Conservation (phyloP, 2,113 vertebrate genomes). For the Chiloscyllium plagiosum region DNA sequence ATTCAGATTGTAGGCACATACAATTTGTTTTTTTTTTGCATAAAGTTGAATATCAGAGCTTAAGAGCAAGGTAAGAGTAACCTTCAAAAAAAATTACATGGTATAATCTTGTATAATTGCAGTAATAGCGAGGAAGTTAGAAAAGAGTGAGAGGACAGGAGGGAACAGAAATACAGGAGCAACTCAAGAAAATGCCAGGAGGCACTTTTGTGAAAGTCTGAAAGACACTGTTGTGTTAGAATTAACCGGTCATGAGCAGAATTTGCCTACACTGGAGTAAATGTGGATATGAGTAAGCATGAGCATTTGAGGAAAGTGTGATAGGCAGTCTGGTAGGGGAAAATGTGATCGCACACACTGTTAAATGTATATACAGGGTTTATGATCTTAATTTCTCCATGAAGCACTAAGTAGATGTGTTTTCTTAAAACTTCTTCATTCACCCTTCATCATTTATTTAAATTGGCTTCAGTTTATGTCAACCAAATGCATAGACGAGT, state of each 20-base stretch:
- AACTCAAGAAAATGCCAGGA: neutral
- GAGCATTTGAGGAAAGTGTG: neutral
- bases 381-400: neutral
- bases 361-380: neutral
- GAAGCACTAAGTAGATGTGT: neutral
- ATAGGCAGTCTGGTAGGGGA: neutral
- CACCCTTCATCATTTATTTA: neutral
- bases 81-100: neutral
- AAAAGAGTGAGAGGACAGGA: neutral
- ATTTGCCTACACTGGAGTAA: neutral
- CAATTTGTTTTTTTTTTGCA: neutral
- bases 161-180: neutral
- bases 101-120: neutral
- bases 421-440: neutral
- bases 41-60: neutral
- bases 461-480: neutral
- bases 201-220: neutral
- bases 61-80: neutral
- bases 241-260: neutral
- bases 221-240: neutral
- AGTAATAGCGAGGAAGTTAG: neutral
- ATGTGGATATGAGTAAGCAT: neutral
- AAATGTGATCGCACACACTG: neutral
- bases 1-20: neutral
- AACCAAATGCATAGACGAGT: neutral